Conservation (phyloP, 2,888 invertebrate species). For the Microplitis manilae region DNA sequence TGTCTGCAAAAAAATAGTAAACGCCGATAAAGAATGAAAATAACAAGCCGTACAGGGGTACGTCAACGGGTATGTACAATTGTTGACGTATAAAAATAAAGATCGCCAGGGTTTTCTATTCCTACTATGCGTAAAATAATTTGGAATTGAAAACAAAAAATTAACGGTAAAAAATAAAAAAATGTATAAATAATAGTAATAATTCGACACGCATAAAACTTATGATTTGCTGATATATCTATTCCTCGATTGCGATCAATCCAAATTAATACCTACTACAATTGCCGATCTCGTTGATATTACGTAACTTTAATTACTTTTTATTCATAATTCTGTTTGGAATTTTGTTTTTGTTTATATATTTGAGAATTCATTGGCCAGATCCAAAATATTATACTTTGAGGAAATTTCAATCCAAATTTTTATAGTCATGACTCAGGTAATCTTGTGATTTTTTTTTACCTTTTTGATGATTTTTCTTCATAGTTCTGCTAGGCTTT, state of each 20-base stretch:
- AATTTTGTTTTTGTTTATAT: constrained; percentile 29
- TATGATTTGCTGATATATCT: constrained; percentile 31
- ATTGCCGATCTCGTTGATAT: constrained; percentile 44
- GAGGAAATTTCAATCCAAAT: constrained; percentile 28
- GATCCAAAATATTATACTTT: constrained; percentile 33
- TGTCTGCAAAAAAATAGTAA: constrained; percentile 15
- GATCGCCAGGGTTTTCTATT: constrained; percentile 23
- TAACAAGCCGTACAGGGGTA: constrained; percentile 10
- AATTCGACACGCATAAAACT: constrained; percentile 37
- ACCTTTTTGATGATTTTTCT: constrained; percentile 65
- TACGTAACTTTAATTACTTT: constrained; percentile 40
- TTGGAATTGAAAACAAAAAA: constrained; percentile 24
- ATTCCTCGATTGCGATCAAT: constrained; percentile 48
- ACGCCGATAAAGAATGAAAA: constrained; percentile 2
- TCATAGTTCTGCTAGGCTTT: constrained; percentile 54
- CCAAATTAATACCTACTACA: constrained; percentile 51
- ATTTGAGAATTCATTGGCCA: constrained; percentile 26
- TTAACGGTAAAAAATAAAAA: constrained; percentile 35
- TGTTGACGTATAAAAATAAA: constrained; percentile 10
- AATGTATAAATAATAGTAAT: not conserved
- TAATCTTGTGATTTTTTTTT: constrained; percentile 62
- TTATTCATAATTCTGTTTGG: constrained; percentile 35
- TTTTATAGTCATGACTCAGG: constrained; percentile 44
- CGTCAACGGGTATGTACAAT: not conserved
- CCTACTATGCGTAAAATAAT: constrained; percentile 17